Base-by-base conservation (phyloP, 2,888 invertebrate species). In the Lordiphosa andalusiaca region DNA sequence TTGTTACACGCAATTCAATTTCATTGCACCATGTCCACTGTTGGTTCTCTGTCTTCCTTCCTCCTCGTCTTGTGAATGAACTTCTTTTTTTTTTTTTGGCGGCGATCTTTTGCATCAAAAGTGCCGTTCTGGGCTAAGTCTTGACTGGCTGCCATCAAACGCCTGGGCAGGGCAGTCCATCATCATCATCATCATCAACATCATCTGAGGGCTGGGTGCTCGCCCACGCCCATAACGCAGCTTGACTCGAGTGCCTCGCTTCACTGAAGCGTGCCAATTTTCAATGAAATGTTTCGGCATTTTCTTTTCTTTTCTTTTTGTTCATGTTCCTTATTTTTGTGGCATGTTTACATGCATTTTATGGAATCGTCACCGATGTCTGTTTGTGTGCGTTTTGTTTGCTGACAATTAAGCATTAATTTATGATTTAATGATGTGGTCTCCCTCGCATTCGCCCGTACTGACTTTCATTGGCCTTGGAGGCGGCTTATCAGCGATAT, bases 181-280 rank as follows among this genome's bases (percentile, higher is more conserved):
- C 77, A 77, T 71, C 47, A 50, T 53, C 37, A 36, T 19, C 40
- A n/a, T n/a, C n/a, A 25, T 10, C 19, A 19, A 19, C 19, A n/a
- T 16, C 47, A 19, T 16, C 47, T 10, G 10, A 36, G 42, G 62
- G 59, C 35, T 35, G 13, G 51, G 6, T 39, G 36, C 52, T 33
- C 73, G 62, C 81, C 76, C 65, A 73, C 73, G 64, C 69, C 65
- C 52, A 49, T 21, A 25, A 37, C 48, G 57, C 49, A 60, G 60
- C 40, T 54, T 49, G 44, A 30, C 30, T 30, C 30, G 30, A 30
- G 51, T 66, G 58, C 59, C 44, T 42, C 77, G 80, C 81, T 80
- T 61, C 80, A 80, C 23, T 83, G 80, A 74, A 80, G 80, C 80
- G 74, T 80, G 81, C 73, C 81, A 77, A 71, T 69, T 73, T 72